phyloP scores from a whole-genome alignment of 1,140 invertebrate species.

The Magallana angulata region DNA sequence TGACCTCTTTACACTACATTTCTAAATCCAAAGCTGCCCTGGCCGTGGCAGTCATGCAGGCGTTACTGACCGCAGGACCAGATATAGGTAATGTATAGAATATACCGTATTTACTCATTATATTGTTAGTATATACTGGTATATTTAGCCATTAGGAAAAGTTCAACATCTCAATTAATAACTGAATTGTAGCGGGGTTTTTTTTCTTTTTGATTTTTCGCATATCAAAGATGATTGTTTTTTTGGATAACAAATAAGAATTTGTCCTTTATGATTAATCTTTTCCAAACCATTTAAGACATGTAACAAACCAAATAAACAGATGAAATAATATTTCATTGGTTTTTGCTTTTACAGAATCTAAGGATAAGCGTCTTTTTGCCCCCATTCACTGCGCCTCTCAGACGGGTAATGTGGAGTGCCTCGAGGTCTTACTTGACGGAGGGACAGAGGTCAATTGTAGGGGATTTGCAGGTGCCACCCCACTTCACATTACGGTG shows the following conservation, averaged over 20 bases:
- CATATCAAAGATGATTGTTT: no score
- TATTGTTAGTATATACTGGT: no score
- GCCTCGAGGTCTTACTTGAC: slow-evolving; percentile 68
- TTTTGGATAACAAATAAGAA: no score
- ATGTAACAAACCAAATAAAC: no score
- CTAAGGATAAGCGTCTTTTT: slow-evolving; percentile 73
- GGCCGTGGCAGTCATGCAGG: slow-evolving; percentile 64
- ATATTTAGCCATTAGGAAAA: no score
- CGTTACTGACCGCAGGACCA: slow-evolving; percentile 67
- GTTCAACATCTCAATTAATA: no score
- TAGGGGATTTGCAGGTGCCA: slow-evolving; percentile 75
- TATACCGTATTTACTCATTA: background rate
- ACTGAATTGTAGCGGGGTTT: no score
- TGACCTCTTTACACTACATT: slow-evolving; percentile 74
- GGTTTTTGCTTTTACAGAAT: slow-evolving; percentile 65
- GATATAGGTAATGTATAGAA: slow-evolving; percentile 62
- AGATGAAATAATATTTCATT: no score
- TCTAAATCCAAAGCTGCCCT: slow-evolving; percentile 68
- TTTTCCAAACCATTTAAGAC: no score
- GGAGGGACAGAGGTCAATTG: slow-evolving; percentile 76
- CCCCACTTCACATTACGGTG: slow-evolving; percentile 77
- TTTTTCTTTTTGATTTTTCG: no score
- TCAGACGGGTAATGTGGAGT: slow-evolving; percentile 72
- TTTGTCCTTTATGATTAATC: no score
- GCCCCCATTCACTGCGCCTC: slow-evolving; percentile 77